Evolutionary conservation across 2,888 invertebrate genomes (phyloP), one percentile per base, ranked within the genome.

Genomic region (Apodemia mormo): DNA sequence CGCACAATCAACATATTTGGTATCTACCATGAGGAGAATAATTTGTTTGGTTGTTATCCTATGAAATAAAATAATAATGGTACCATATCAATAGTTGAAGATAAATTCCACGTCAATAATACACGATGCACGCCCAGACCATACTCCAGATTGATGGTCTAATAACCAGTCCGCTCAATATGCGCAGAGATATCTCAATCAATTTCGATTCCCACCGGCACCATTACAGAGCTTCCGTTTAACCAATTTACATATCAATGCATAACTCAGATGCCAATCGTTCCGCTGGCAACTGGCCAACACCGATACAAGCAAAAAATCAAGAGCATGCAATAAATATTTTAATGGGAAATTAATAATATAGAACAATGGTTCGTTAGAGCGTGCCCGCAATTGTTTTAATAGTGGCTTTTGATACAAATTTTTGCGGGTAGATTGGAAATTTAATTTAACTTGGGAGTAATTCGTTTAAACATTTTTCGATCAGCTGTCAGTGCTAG

Each of bases 211-310:
- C 61, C 61, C 61, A 61, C 61, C 61, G 61, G 61, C 61, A 33
- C 61, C 61, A 61, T 61, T 33, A 61, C 61, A 4, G 61, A 61
- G 61, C 61, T 61, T 61, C 61, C 61, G 61, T 61, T 61, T 61
- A 61, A 61, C 61, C 61, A 61, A 61, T 61, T 61, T 61, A 61
- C 61, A 61, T 61, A 61, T 61, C 61, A 61, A 61, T 30, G 33
- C 61, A 61, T 61, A 61, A 61, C 61, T 61, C 61, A 61, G 33
- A 61, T 61, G 61, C 61, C 61, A 61, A 61, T 61, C 61, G 61
- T 14, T 33, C 33, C 61, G 33, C 61, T 61, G 61, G 61, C 61
- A 14, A 6, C 4, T 61, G 61, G 61, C 61, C 61, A 61, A 33
- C 61, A 30, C 33, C 61, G 30, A 52, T 52, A 52, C 52, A 52